These are phyloP conservation scores for Platyscelio sp. DNA, from an alignment of 2,888 invertebrate genomes.

Conservation along the genomic window DNA sequence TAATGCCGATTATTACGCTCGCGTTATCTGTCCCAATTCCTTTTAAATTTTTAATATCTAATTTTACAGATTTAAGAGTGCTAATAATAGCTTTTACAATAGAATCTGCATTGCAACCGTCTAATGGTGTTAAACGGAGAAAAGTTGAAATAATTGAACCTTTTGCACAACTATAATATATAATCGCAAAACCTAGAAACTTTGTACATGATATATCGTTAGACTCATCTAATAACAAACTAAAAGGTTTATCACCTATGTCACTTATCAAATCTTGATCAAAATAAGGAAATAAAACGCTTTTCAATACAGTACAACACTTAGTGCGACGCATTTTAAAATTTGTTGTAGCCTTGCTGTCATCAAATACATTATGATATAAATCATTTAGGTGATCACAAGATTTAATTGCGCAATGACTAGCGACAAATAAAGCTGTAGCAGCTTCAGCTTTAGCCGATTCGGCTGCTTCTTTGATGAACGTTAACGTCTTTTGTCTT, in stretches of 20 bases:
- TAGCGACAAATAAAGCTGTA: conserved; percentile 43
- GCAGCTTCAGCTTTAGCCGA: conserved; percentile 48
- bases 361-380: conserved; percentile 34
- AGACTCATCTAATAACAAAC: conserved; percentile 74
- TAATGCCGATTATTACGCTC: conserved; percentile 80
- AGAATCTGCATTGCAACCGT: background rate
- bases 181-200: conserved; percentile 25
- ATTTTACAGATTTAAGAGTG: background rate
- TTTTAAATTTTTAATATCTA: conserved; percentile 68
- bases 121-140: conserved; percentile 75
- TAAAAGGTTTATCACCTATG: conserved; percentile 71
- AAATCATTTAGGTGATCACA: conserved; percentile 48
- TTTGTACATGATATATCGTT: conserved; percentile 65
- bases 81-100: conserved; percentile 24
- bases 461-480: conserved; percentile 29
- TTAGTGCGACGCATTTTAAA: conserved; percentile 51
- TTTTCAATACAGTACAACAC: conserved; percentile 52
- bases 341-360: conserved; percentile 54
- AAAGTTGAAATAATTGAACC: conserved; percentile 30
- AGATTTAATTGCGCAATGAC: conserved; percentile 45
- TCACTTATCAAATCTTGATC: conserved; percentile 39
- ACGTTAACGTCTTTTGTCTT: conserved; percentile 18
- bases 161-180: conserved; percentile 28
- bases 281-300: conserved; percentile 40
- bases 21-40: conserved; percentile 82